Evolutionary conservation across 2,888 invertebrate genomes (phyloP).

Genomic region (Lasioglossum villosulum): DNA sequence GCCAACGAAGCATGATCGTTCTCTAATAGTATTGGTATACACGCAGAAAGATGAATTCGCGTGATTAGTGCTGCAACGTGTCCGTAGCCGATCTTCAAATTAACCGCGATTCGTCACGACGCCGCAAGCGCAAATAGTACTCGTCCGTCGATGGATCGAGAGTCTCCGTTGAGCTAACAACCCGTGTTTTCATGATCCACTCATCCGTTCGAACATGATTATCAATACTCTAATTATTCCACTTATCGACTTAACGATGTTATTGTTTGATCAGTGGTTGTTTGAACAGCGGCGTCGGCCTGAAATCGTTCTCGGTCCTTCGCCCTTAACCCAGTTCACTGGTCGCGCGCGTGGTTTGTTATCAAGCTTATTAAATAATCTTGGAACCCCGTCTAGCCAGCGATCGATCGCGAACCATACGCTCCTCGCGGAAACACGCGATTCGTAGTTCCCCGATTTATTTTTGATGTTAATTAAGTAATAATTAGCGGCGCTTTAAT

Average conservation of each 20-base stretch:
- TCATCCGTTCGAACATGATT: conserved; percentile 64
- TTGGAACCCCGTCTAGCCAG: conserved; percentile 33
- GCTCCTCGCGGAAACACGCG: neutral
- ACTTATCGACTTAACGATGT: conserved; percentile 68
- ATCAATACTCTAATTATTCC: conserved; percentile 70
- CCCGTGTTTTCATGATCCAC: conserved; percentile 61
- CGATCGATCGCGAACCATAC: conserved; percentile 36
- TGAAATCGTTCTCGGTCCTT: conserved; percentile 33
- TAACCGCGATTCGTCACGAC: conserved; percentile 15
- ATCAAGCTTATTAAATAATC: conserved; percentile 46
- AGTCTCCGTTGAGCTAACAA: conserved; percentile 55
- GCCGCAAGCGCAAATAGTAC: conserved; percentile 33
- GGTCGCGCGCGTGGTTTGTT: conserved; percentile 12
- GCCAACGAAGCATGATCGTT: too few relatives aligned
- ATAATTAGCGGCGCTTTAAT: conserved; percentile 7
- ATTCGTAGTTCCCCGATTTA: neutral
- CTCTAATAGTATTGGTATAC: too few relatives aligned
- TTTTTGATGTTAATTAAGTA: conserved; percentile 6
- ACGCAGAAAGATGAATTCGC: neutral
- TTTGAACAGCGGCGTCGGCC: conserved; percentile 47
- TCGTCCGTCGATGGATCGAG: conserved; percentile 39
- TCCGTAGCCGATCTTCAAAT: neutral
- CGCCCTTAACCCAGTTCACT: conserved; percentile 36
- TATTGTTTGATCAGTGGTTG: conserved; percentile 72
- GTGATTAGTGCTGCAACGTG: neutral